These are phyloP conservation scores for Atlantisia rogersi DNA, from an alignment of 2,113 vertebrate genomes.

Conservation along the genomic window DNA sequence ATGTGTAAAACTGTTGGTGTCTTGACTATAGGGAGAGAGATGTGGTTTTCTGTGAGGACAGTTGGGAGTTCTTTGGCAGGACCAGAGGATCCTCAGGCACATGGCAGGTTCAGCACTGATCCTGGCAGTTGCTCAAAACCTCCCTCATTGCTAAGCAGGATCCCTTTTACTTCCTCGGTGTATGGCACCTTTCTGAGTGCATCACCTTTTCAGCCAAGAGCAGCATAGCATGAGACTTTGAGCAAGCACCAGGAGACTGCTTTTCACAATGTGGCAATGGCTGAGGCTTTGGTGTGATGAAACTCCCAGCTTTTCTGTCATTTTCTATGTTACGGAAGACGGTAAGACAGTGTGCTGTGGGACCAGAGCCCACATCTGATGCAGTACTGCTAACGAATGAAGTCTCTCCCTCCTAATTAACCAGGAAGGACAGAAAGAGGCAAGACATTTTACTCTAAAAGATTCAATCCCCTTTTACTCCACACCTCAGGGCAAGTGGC, in stretches of 20 bases:
- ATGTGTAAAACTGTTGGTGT: background rate
- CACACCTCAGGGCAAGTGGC: background rate
- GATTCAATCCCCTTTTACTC: background rate
- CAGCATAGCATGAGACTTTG: rapidly evolving
- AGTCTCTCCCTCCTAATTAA: background rate
- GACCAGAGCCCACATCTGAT: background rate
- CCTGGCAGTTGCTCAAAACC: background rate
- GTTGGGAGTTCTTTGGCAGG: background rate
- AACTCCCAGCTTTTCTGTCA: background rate
- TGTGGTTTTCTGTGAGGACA: background rate
- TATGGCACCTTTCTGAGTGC: background rate
- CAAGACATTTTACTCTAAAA: background rate
- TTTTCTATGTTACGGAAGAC: background rate
- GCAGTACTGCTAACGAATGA: background rate
- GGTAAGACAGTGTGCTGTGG: background rate
- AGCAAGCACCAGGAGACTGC: background rate
- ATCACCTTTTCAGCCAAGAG: background rate
- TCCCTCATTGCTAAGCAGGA: background rate
- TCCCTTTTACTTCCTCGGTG: background rate
- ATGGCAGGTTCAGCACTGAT: background rate
- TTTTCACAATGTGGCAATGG: background rate
- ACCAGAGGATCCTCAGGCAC: background rate
- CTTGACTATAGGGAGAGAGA: background rate
- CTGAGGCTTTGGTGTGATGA: background rate
- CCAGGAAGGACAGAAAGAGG: background rate